Evolutionary conservation across 2,888 invertebrate species (phyloP), one percentile per base, ranked within the genome.

Genomic region (Mellilla xanthometata): DNA sequence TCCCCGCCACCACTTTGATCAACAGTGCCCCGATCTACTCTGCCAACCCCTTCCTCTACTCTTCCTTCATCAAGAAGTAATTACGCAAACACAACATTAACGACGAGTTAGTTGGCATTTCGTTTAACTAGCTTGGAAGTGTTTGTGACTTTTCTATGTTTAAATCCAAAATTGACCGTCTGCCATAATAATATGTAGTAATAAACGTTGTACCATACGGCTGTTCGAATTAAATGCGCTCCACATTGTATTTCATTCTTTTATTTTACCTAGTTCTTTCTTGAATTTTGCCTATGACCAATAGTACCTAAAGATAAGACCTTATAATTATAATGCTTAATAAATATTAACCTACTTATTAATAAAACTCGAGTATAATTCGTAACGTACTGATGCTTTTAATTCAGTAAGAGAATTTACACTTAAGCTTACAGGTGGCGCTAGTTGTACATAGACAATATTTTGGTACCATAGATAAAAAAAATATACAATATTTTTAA

Each of bases 51-150:
- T 52, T 38, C 36, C 29, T 51, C 12, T 57, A 52, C 52, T 52
- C 57, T 2, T 41, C 53, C 31, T 58, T 15, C 49, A 58, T 58
- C 52, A 58, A 58, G 57, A 58, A 58, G 57, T 58, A 48, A 58
- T 28, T 43, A 12, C 33, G 22, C 28, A 19, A 33, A 8, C 23
- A 27, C 12, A 4, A 9, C 4, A 19, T 12, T 8, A 24, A 24
- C 7, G 6, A 13, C 12, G 10, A 15, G 15, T 39, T 12, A 19
- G 34, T 29, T 45, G 29, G 34, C 30, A 12, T 39, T 31, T 27
- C 1, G 28, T 27, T 13, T 24, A 30, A 30, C 34, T 39, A 39
- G 45, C 26, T 30, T 11, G 29, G 7, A 27, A 39, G 26, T 27
- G 32, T 11, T 2, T 24, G 11, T 15, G 6, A 29, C 28, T 41